Evolutionary conservation across 2,888 invertebrate genomes (phyloP).

Genomic region (Pasiphila rectangulata): DNA sequence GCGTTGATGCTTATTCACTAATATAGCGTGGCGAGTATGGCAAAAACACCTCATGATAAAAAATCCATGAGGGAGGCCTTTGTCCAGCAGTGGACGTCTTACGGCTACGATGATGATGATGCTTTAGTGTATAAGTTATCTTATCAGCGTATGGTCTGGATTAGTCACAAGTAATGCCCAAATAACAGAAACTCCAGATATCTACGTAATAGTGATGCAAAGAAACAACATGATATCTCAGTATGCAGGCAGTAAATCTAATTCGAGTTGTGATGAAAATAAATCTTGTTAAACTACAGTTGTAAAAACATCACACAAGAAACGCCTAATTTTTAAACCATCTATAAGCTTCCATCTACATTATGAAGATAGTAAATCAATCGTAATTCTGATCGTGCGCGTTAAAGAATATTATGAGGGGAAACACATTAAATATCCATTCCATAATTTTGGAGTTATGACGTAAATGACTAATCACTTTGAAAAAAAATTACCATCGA

Average conservation of each 20-base stretch:
- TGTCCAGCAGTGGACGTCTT: too few species aligned
- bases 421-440: conserved; percentile 20
- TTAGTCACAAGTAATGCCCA: too few species aligned
- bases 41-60: too few species aligned
- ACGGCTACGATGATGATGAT: too few species aligned
- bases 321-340: conserved; percentile 11
- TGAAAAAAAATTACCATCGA: conserved; percentile 8
- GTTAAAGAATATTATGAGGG: conserved; percentile 24
- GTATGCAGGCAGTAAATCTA: conserved; percentile 1
- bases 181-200: too few species aligned
- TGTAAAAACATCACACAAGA: conserved; percentile 1
- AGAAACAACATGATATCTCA: not conserved
- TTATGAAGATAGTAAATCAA: conserved; percentile 32
- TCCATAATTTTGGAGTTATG: conserved; percentile 20
- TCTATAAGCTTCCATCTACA: conserved; percentile 14
- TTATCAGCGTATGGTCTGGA: too few species aligned
- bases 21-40: too few species aligned
- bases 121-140: too few species aligned
- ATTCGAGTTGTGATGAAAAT: conserved; percentile 9
- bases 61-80: too few species aligned
- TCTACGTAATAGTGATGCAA: not conserved
- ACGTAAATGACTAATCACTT: conserved; percentile 21
- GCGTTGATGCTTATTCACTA: too few species aligned
- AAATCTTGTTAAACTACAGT: not conserved
- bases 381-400: conserved; percentile 25